Percentiles rank a stretch among this genome's conserved stretches.
phyloP scores from a whole-genome alignment of 2,888 invertebrate species.

The Cecidostiba fungosa region DNA sequence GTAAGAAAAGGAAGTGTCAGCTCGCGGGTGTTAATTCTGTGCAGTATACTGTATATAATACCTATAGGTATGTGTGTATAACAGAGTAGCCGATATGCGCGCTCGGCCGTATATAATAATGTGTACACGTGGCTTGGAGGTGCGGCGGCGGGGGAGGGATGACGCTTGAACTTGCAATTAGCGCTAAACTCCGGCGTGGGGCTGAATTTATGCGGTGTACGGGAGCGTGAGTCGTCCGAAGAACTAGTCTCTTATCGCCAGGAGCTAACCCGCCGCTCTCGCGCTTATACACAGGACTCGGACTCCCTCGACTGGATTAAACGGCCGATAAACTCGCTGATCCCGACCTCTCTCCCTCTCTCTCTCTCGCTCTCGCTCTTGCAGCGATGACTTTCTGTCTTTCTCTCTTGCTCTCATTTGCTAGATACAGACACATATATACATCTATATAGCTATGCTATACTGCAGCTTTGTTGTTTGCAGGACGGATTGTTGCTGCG shows the following conservation, averaged over 20 bases:
- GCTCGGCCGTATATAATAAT: background rate
- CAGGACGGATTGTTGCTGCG: conserved; percentile 44
- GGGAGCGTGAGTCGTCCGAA: conserved; percentile 18
- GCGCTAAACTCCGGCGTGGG: conserved; percentile 17
- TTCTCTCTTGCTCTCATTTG: conserved; percentile 2
- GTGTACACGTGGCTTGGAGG: background rate
- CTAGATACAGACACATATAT: background rate
- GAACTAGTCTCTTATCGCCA: conserved; percentile 48
- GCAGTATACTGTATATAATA: background rate
- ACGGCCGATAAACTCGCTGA: conserved; percentile 59
- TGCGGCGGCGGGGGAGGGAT: background rate
- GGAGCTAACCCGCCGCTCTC: conserved; percentile 11
- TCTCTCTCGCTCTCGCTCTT: conserved; percentile 28
- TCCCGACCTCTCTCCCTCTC: conserved; percentile 19
- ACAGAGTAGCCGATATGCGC: background rate
- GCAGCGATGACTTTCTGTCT: conserved; percentile 30
- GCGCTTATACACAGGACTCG: conserved; percentile 30
- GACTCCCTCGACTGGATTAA: conserved; percentile 56
- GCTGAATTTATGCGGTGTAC: conserved; percentile 37
- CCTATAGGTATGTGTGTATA: background rate
- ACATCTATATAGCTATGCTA: background rate
- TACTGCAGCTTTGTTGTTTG: conserved; percentile 27
- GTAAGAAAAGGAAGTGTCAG: conserved; percentile 5
- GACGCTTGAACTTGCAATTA: conserved; percentile 57
- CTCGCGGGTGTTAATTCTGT: background rate